A percentile compares a stretch with the other conserved stretches of the same genome.
Conservation (phyloP, 2,113 vertebrate genomes). For the Gymnocephalus cernua region DNA sequence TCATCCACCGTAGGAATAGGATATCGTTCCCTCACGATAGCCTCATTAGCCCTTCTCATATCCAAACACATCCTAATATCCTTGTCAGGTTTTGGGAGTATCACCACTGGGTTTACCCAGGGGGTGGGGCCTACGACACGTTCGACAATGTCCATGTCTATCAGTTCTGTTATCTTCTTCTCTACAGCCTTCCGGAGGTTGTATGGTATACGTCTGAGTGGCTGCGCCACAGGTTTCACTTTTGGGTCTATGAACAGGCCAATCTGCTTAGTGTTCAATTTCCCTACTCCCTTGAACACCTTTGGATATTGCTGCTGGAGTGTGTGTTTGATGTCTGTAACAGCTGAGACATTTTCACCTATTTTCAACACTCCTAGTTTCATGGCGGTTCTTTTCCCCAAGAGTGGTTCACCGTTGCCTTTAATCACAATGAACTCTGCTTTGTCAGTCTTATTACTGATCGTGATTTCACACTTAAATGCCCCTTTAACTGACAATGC, state of each 20-base stretch:
- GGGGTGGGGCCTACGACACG: slow-evolving; percentile 34
- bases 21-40: slow-evolving; percentile 33
- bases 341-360: slow-evolving; percentile 15
- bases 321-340: background rate
- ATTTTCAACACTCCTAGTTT: slow-evolving; percentile 40
- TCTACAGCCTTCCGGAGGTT: slow-evolving; percentile 20
- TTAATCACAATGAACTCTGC: background rate
- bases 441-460: background rate
- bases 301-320: slow-evolving; percentile 27
- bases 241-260: slow-evolving; percentile 25
- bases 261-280: slow-evolving; percentile 38
- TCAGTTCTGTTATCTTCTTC: slow-evolving; percentile 21
- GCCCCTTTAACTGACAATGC: background rate
- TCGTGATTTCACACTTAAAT: background rate
- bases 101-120: slow-evolving; percentile 48
- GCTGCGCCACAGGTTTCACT: slow-evolving; percentile 29
- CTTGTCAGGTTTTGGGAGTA: slow-evolving; percentile 31
- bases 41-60: slow-evolving; percentile 36
- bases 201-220: slow-evolving; percentile 15
- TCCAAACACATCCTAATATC: slow-evolving; percentile 49
- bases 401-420: background rate
- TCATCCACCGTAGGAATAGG: slow-evolving; percentile 42
- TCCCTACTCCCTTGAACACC: slow-evolving; percentile 10
- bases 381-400: slow-evolving; percentile 8
- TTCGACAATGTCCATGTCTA: slow-evolving; percentile 49